Evolutionary conservation across 2,113 vertebrate genomes (phyloP), one percentile per base, ranked within the genome.

Genomic region (Labeo rohita): DNA sequence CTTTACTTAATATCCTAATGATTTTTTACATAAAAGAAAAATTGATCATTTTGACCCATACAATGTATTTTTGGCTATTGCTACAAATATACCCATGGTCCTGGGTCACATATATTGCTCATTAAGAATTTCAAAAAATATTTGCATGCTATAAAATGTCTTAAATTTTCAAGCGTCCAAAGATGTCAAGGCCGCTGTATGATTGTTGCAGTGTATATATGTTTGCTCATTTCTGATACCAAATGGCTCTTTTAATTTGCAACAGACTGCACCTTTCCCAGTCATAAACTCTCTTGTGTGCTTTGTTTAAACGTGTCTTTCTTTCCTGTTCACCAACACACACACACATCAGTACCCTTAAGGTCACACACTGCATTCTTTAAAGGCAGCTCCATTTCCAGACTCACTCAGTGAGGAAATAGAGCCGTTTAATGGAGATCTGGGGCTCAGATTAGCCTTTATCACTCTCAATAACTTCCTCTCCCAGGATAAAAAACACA

Each of bases 361-460:
- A 70, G 86, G 88, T 88, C 85, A 89, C 81, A 89, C 81, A 91
- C 87, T 74, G 86, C 82, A 84, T 89, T 88, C 91, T 91, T 92
- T 87, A 90, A 89, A 87, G 81, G 70, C 89, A 85, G 88, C 91
- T 91, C 88, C 75, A 91, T 90, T 92, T 91, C 90, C 90, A 87
- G 75, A 61, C 66, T 87, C 84, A 80, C 87, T 90, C 87, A 89
- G 85, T 68, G 73, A 90, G 88, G 92, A 94, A 93, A 91, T 88
- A 87, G 91, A 88, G 85, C 76, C 50, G 39, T 90, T 90, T 91
- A 91, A 90, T 92, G 87, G 85, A 92, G 92, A 94, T 94, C 80
- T 88, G 54, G 80, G 84, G 90, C 36, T 54, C 84, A 89, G 93
- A 95, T 93, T 92, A 91, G 81, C 86, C 81, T 92, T 91, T 85